These are phyloP conservation scores for Calycopis cecrops DNA, from an alignment of 1,140 invertebrate genomes.

Conservation along the genomic window DNA sequence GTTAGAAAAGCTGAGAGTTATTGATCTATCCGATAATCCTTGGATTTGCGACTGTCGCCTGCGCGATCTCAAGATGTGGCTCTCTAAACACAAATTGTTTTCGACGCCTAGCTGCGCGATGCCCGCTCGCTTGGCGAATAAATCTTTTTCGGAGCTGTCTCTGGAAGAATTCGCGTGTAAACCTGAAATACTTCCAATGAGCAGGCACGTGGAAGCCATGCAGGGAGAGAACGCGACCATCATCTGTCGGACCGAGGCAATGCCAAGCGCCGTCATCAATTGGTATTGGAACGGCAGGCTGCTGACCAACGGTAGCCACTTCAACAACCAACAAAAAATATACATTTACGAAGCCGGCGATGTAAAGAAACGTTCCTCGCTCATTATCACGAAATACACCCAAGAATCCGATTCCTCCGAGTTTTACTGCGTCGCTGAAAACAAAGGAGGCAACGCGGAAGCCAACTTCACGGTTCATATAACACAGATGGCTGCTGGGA, in stretches of 20 bases:
- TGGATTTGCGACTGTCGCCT: conserved; percentile 94
- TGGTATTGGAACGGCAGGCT: conserved; percentile 92
- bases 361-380: conserved; percentile 83
- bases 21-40: conserved; percentile 93
- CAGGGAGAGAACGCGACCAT: conserved; percentile 91
- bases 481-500: conserved; percentile 83
- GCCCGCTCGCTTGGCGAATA: conserved; percentile 80
- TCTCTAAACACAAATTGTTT: conserved; percentile 88
- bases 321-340: conserved; percentile 88
- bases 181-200: conserved; percentile 86
- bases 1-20: conserved; percentile 83
- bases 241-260: conserved; percentile 85
- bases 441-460: conserved; percentile 93
- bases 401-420: conserved; percentile 91
- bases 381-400: conserved; percentile 88
- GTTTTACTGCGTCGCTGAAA: conserved; percentile 94
- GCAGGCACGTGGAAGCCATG: conserved; percentile 84
- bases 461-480: conserved; percentile 93
- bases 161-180: conserved; percentile 92
- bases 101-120: conserved; percentile 85
- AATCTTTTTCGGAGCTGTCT: conserved; percentile 83
- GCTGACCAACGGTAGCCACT: conserved; percentile 86
- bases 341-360: conserved; percentile 86
- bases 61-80: conserved; percentile 88
- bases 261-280: conserved; percentile 87